phyloP scores from a whole-genome alignment of 2,113 vertebrate species.

The Rhineura floridana region DNA sequence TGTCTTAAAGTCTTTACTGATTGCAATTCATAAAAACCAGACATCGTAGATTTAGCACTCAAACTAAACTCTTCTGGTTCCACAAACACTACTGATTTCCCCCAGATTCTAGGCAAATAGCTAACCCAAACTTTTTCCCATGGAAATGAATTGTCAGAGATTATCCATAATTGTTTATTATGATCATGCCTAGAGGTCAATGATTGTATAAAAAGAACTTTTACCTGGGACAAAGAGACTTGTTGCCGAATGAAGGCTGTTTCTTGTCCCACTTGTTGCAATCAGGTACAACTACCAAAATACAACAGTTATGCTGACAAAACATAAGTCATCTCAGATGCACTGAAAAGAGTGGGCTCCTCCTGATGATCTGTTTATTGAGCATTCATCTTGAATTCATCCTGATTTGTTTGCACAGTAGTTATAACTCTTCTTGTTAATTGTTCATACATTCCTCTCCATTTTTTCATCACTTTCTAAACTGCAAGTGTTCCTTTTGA shows the following conservation, averaged over 20 bases:
- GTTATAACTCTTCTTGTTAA: too few relatives aligned
- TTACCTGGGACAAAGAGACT: not conserved
- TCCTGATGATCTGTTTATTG: too few relatives aligned
- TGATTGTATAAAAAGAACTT: not conserved
- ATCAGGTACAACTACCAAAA: not conserved
- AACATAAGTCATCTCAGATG: not conserved
- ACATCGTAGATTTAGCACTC: slow-evolving; percentile 55
- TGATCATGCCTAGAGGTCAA: slow-evolving; percentile 52
- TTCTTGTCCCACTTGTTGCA: not conserved
- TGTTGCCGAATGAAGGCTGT: not conserved
- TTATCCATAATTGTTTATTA: slow-evolving; percentile 62
- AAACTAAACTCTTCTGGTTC: slow-evolving; percentile 53
- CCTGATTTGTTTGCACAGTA: too few relatives aligned
- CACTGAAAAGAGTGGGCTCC: not conserved
- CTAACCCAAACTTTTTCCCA: slow-evolving; percentile 62
- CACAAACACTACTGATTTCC: slow-evolving; percentile 70
- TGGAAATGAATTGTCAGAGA: slow-evolving; percentile 56
- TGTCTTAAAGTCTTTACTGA: slow-evolving; percentile 57
- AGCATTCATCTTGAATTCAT: too few relatives aligned
- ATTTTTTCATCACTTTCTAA: too few relatives aligned
- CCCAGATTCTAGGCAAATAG: slow-evolving; percentile 62
- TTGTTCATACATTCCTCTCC: too few relatives aligned
- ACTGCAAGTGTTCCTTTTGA: too few relatives aligned
- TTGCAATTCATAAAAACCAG: slow-evolving; percentile 63
- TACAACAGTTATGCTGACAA: not conserved